Conservation (phyloP, 2,113 vertebrate genomes). For the Notothenia rossii region DNA sequence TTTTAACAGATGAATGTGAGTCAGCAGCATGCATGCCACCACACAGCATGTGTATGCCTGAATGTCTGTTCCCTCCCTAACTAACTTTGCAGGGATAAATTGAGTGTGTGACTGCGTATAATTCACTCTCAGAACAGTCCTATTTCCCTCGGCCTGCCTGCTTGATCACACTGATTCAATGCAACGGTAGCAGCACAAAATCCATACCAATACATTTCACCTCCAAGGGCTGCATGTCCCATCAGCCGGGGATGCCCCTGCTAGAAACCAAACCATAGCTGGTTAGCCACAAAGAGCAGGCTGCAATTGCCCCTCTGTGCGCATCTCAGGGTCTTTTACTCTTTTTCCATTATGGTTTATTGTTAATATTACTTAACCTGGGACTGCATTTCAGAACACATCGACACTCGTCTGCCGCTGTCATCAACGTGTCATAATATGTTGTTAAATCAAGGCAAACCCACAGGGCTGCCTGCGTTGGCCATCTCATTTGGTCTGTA, state of each 20-base stretch:
- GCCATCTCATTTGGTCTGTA: constrained; percentile 69
- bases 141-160: constrained; percentile 80
- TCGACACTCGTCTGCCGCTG: constrained; percentile 28
- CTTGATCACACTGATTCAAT: constrained; percentile 83
- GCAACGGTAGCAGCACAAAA: constrained; percentile 82
- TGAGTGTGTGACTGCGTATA: constrained; percentile 84
- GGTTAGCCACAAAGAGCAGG: constrained; percentile 65
- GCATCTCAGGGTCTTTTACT: constrained; percentile 34
- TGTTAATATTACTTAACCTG: constrained; percentile 46
- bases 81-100: constrained; percentile 83
- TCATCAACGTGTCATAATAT: constrained; percentile 59
- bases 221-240: constrained; percentile 75
- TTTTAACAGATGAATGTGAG: constrained; percentile 46
- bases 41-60: constrained; percentile 47
- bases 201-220: constrained; percentile 82
- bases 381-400: constrained; percentile 27
- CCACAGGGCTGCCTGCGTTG: constrained; percentile 47
- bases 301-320: constrained; percentile 31
- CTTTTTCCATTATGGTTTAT: constrained; percentile 51
- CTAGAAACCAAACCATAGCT: constrained; percentile 65
- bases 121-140: constrained; percentile 81
- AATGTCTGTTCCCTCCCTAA: constrained; percentile 72
- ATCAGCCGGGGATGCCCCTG: constrained; percentile 66
- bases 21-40: constrained; percentile 23
- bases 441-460: constrained; percentile 70